A percentile compares a stretch with the other conserved stretches of the same genome.
Conservation (phyloP, 2,113 vertebrate genomes). For the Sphyrna mokarran region DNA sequence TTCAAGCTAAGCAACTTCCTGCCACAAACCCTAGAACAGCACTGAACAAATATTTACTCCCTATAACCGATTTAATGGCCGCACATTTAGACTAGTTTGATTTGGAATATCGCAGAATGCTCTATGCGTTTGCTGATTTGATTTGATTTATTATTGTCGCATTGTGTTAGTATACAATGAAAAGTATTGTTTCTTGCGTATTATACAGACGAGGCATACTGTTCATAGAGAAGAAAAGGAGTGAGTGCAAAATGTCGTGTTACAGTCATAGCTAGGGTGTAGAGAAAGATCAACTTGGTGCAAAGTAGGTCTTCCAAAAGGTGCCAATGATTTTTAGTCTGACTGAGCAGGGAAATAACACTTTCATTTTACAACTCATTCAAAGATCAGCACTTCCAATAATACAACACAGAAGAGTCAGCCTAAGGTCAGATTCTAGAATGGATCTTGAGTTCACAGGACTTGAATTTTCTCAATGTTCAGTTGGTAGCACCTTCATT, state of each 20-base stretch:
- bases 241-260: no score
- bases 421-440: background rate
- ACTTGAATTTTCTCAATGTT: background rate
- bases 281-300: no score
- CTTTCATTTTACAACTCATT: background rate
- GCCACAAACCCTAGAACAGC: background rate
- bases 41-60: background rate
- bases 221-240: no score
- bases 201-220: no score
- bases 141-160: no score
- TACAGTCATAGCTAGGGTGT: no score
- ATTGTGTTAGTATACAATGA: no score
- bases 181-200: no score
- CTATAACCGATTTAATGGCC: background rate
- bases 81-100: background rate
- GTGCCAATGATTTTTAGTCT: background rate
- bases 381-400: background rate
- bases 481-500: background rate
- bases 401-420: background rate
- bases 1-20: background rate
- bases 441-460: background rate
- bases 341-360: background rate
- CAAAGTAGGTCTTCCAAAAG: background rate
- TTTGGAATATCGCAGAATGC: background rate
- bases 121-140: no score